Evolutionary conservation across 2,888 invertebrate genomes (phyloP).

Genomic region (Lymantria dispar): DNA sequence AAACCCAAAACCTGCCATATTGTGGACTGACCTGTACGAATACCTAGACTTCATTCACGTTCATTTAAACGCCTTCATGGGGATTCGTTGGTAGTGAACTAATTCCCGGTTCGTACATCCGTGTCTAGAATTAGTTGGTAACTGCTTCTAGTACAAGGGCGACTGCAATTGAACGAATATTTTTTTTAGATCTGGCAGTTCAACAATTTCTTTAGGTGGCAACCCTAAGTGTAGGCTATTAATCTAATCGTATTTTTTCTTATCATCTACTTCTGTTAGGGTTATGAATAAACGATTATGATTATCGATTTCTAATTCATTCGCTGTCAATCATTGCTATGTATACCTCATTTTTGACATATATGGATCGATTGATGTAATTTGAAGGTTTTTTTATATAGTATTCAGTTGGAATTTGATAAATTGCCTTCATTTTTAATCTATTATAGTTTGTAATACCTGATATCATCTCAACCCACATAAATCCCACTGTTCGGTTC

Average conservation of each 20-base stretch:
- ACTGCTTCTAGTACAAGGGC: no score
- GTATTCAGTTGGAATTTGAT: background rate
- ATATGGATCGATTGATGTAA: background rate
- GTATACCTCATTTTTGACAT: slow-evolving; percentile 8
- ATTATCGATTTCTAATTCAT: slow-evolving; percentile 14
- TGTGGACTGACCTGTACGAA: no score
- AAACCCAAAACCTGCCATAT: no score
- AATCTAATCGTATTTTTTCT: slow-evolving; percentile 5
- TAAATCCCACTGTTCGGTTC: no score
- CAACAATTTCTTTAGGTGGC: background rate
- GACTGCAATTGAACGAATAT: no score
- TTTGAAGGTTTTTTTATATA: background rate
- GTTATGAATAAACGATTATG: slow-evolving; percentile 11
- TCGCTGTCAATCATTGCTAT: slow-evolving; percentile 18
- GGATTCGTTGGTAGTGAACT: no score
- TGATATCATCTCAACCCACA: no score
- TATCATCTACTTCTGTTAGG: slow-evolving; percentile 11
- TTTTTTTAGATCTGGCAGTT: background rate
- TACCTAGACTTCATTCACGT: no score
- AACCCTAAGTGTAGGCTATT: slow-evolving; percentile 3
- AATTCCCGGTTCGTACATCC: no score
- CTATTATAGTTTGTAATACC: background rate
- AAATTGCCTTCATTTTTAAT: background rate
- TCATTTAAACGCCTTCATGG: no score
- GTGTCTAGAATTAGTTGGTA: no score